Evolutionary conservation across 2,888 invertebrate genomes (phyloP).

Genomic region (Podotricha telesiphe): DNA sequence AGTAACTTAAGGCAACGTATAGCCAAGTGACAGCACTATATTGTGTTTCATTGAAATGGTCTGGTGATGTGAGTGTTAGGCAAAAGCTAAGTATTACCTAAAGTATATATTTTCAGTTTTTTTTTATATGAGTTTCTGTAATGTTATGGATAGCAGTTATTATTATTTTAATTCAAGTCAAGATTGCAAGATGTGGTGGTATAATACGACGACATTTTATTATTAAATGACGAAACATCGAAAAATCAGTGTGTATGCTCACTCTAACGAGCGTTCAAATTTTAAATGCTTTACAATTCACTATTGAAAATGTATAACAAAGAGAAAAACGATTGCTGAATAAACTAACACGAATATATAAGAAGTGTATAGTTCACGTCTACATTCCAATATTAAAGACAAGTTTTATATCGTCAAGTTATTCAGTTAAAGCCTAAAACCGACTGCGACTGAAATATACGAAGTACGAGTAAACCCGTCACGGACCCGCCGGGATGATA

Average conservation of each 20-base stretch:
- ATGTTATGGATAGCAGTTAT: background rate
- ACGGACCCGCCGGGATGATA: background rate
- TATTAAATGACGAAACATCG: background rate
- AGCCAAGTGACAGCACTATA: slow-evolving; percentile 37
- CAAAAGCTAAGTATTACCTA: slow-evolving; percentile 34
- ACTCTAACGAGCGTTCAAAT: background rate
- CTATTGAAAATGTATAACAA: background rate
- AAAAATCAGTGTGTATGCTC: background rate
- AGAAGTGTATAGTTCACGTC: background rate
- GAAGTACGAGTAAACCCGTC: no score
- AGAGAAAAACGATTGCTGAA: background rate
- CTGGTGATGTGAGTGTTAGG: slow-evolving; percentile 32
- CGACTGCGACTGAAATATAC: background rate
- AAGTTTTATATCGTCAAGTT: background rate
- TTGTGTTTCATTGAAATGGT: slow-evolving; percentile 33
- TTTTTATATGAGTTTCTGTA: background rate
- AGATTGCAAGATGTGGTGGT: slow-evolving; percentile 7
- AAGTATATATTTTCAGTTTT: slow-evolving; percentile 1
- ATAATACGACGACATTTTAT: background rate
- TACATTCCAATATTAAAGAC: background rate
- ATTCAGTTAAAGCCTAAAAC: background rate
- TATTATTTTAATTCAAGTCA: background rate
- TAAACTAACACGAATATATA: background rate
- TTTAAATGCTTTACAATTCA: background rate
- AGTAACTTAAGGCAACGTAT: slow-evolving; percentile 37